phyloP scores from a whole-genome alignment of 2,888 invertebrate genomes.

The Monopis laevigella region DNA sequence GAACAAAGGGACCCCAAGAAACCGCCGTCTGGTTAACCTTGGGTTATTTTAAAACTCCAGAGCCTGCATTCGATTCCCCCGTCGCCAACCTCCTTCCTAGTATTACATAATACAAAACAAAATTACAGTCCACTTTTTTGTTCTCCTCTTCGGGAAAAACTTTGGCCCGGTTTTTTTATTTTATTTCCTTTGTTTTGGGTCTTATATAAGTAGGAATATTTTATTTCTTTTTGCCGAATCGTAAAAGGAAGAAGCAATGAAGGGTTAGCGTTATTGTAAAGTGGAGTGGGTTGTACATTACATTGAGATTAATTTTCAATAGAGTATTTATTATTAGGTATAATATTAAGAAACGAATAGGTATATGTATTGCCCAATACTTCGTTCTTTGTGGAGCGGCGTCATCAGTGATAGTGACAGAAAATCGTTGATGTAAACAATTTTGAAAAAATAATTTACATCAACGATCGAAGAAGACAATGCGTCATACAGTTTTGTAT shows the following conservation, averaged over 20 bases:
- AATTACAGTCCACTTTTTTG: slow-evolving; percentile 56
- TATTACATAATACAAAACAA: slow-evolving; percentile 65
- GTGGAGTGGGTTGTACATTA: slow-evolving; percentile 42
- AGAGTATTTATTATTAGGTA: too few relatives aligned
- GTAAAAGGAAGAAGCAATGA: slow-evolving; percentile 66
- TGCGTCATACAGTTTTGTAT: too few relatives aligned
- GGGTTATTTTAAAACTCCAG: slow-evolving; percentile 60
- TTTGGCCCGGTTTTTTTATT: slow-evolving; percentile 59
- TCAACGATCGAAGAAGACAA: too few relatives aligned
- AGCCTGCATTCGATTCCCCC: slow-evolving; percentile 54
- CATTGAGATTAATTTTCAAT: too few relatives aligned
- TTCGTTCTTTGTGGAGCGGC: too few relatives aligned
- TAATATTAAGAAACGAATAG: too few relatives aligned
- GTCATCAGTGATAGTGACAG: too few relatives aligned
- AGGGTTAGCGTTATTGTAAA: slow-evolving; percentile 59
- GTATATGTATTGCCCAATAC: too few relatives aligned
- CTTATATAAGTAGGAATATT: slow-evolving; percentile 55
- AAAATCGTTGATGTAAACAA: too few relatives aligned
- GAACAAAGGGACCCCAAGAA: slow-evolving; percentile 53
- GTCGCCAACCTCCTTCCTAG: slow-evolving; percentile 56
- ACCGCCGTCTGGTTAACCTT: slow-evolving; percentile 51
- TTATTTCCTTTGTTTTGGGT: slow-evolving; percentile 60
- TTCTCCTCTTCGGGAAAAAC: slow-evolving; percentile 42
- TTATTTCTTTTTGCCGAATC: slow-evolving; percentile 61
- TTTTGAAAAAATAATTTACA: too few relatives aligned